Evolutionary conservation across 2,113 vertebrate species (phyloP), one percentile per base, ranked within the genome.

Genomic region (Morone chrysops): DNA sequence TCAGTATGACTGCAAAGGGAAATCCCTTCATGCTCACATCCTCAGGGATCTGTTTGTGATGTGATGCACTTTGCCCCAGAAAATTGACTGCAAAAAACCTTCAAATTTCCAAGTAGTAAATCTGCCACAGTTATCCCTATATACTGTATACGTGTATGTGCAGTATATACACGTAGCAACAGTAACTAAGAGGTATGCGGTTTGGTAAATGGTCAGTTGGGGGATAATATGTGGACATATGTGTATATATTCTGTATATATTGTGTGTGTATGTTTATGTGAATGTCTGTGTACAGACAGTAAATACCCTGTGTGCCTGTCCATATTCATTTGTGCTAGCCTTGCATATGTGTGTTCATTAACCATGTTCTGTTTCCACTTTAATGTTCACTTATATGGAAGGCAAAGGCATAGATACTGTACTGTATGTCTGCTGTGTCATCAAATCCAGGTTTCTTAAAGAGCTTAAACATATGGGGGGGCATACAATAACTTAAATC

Each of bases 11-110:
- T 62, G 45, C 7, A 56, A 40, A 78, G 70, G 53, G 50, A 60
- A 82, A 73, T 81, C 47, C 40, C 62, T 59, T 41, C 40, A 60
- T 1, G 8, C 38, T 50, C 70, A 53, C 43, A 54, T 81, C 82
- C 71, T 87, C 51, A 16, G 84, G 79, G 75, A 81, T 71, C 62
- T 63, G 48, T 59, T 38, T 78, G 38, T 40, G 76, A 87, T 76
- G 54, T 60, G 56, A 81, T 81, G 54, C 38, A 54, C 70, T 82
- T 74, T 60, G 60, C 75, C 70, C 31, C 31, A 31, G 31, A 31
- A 31, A 31, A 31, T 31, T 31, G 31, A 31, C 31, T 25, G 62
- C 31, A 31, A 31, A 31, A 31, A 31, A 31, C 31, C 31, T 31
- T 31, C 2, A 31, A 1, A 45, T 45, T 9, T 10, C 10, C 1